Evolutionary conservation across 2,888 invertebrate species (phyloP), one percentile per base, ranked within the genome.

Genomic region (Agrochola litura): DNA sequence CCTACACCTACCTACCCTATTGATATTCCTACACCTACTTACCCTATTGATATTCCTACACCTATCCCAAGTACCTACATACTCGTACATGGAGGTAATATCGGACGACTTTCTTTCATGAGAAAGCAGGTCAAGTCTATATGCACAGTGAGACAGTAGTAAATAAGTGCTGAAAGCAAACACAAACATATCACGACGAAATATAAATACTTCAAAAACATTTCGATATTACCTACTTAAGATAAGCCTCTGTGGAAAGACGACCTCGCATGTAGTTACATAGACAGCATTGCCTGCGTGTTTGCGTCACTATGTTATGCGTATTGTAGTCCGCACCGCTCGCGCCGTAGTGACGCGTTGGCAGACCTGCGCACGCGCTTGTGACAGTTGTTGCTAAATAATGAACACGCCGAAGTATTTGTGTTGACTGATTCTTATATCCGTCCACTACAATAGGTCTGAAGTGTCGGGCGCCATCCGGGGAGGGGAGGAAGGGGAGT

Each of bases 391-490:
- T 67, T 52, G 70, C 46, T 63, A 56, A 76, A 63, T 79, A 73
- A 73, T 60, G 46, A 67, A 37, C 70, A 30, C 49, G 54, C n/a
- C 19, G 63, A 30, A 80, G 71, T 78, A 78, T 76, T 81, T 67
- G 76, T 73, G 76, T 71, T 68, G 60, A 63, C 54, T 65, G 56
- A 73, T 68, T 70, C 54, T 81, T 70, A 67, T 61, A 81, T 68
- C 67, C 43, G 68, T 64, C 78, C 30, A 66, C 71, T 63, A 72
- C 73, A 76, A 72, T 72, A 72, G 71, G 43, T 37, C n/a, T 49
- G 54, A 52, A 19, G 61, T 58, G 68, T n/a, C 22, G 30, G 6
- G 19, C 19, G 61, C 6, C 61, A 30, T 10, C n/a, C n/a, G n/a
- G n/a, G n/a, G n/a, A n/a, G 6, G 6, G 6, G 19, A 19, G 6